Evolutionary conservation across 2,797 vertebrate genomes (phyloP).

Genomic region (Dermochelys coriacea): DNA sequence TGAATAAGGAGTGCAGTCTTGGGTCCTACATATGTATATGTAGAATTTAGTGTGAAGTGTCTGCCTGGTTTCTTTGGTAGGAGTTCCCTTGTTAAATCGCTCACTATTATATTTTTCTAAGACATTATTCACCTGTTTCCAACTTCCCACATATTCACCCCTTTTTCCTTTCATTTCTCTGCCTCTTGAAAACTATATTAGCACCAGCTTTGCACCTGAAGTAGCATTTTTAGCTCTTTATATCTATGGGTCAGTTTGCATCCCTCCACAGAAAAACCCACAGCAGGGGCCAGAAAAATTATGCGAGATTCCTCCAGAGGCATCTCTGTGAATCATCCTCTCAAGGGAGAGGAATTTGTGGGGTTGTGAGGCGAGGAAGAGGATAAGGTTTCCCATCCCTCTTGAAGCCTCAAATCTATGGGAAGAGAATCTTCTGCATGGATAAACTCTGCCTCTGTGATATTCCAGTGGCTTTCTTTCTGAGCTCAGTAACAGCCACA

Average conservation of each 20-base stretch:
- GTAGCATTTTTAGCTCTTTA: background rate
- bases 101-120: background rate
- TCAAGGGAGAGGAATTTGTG: background rate
- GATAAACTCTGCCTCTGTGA: background rate
- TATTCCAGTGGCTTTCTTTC: background rate
- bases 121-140: background rate
- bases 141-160: background rate
- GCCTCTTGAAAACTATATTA: background rate
- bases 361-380: background rate
- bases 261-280: background rate
- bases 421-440: background rate
- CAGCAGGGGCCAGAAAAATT: background rate
- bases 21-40: background rate
- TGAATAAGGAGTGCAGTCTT: background rate
- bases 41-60: constrained; percentile 1
- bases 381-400: background rate
- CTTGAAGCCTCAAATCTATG: background rate
- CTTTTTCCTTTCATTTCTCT: background rate
- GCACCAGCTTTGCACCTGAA: background rate
- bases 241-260: background rate
- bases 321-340: background rate
- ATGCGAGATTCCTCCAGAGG: background rate
- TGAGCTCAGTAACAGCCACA: background rate
- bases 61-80: constrained; percentile 27
- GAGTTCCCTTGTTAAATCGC: background rate